Base-by-base conservation (phyloP, 2,888 invertebrate species). In the Tinea trinotella region DNA sequence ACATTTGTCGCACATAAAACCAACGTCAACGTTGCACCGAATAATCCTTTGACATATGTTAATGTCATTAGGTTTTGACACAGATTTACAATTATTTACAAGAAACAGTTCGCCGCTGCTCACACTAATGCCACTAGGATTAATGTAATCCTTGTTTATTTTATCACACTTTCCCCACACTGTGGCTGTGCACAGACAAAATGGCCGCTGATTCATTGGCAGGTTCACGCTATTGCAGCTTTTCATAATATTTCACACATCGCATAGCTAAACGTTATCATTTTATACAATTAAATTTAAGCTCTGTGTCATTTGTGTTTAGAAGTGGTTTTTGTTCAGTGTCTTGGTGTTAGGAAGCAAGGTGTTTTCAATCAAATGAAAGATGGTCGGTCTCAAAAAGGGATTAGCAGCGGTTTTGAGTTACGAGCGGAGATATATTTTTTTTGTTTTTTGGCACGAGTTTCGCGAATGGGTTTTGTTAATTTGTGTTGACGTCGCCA, bases 61-160 rank as follows among this genome's bases (percentile, higher is more conserved):
- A 71, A 70, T 76, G 81, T 81, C 81, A 74, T 74, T 77, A 70
- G 71, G 74, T 83, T 82, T 83, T 82, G 87, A 87, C 86, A 67
- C 74, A 82, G 87, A 87, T 87, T 87, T 86, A 87, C 85, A 83
- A 79, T 84, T 86, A 86, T 87, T 86, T 84, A 81, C 76, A 70
- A 71, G 78, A 68, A 70, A 63, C 73, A 24, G 50, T 24, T 49
- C 22, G 82, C 71, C 76, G 74, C 73, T 66, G 68, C 70, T 80
- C 79, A 9, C 64, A 62, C 66, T 83, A 79, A 83, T 72, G 82
- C 74, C 18, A n/a, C 20, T 66, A 64, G 74, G 84, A 78, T 84
- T 79, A 85, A 62, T 69, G 61, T 62, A 62, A 62, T 61, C 63
- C 72, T 75, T 82, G 82, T 85, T 84, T 85, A 84, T 78, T 73